Conservation (phyloP, 1,140 invertebrate species). For the Anoplolepis gracilipes region DNA sequence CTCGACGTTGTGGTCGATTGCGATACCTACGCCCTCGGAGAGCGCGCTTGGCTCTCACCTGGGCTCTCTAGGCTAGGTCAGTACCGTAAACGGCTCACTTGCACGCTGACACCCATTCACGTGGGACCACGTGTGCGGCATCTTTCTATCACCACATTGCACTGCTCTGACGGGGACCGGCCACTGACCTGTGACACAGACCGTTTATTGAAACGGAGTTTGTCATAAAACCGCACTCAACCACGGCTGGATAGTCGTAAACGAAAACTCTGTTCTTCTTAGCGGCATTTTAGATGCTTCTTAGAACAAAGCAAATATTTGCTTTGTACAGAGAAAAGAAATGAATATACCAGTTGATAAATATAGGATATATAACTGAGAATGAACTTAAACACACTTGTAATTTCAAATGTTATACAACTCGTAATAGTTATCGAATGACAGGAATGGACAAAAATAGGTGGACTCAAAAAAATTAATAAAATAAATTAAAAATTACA, state of each 20-base stretch:
- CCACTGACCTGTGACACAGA: slow-evolving; percentile 67
- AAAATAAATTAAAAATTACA: no score
- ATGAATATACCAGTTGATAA: not conserved
- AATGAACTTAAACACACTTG: not conserved
- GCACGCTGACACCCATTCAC: slow-evolving; percentile 67
- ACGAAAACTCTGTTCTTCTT: not conserved
- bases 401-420: not conserved
- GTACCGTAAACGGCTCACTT: slow-evolving; percentile 74
- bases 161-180: not conserved
- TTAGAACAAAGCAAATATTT: not conserved
- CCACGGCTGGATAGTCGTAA: not conserved
- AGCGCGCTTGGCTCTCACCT: slow-evolving; percentile 44
- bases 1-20: slow-evolving; percentile 77
- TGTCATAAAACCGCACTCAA: not conserved
- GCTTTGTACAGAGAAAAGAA: not conserved
- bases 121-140: slow-evolving; percentile 57
- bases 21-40: slow-evolving; percentile 78
- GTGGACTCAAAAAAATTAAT: no score
- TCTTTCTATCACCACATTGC: slow-evolving; percentile 32
- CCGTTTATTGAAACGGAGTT: slow-evolving; percentile 24
- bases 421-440: not conserved
- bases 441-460: no score
- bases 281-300: not conserved
- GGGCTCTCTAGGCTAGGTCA: slow-evolving; percentile 70
- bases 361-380: not conserved